phyloP scores from a whole-genome alignment of 2,888 invertebrate genomes.

The Terebella lapidaria region DNA sequence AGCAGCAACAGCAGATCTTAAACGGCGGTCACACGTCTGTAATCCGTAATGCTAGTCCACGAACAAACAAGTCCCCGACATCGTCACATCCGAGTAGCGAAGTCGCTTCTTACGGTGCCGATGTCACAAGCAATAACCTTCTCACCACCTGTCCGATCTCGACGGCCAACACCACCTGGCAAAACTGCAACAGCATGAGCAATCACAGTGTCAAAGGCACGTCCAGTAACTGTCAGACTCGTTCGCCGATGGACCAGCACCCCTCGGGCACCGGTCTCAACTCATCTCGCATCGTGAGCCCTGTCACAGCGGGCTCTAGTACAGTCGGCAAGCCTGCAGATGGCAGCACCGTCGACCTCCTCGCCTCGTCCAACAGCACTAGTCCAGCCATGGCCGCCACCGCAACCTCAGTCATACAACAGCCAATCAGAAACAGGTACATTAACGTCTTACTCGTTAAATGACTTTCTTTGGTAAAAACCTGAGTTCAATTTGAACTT shows the following conservation, averaged over 20 bases:
- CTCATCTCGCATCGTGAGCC: not conserved
- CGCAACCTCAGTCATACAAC: slow-evolving; percentile 43
- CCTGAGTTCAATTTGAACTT: no score
- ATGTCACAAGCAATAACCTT: not conserved
- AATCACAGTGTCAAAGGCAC: not conserved
- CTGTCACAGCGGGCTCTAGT: not conserved
- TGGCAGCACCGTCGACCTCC: slow-evolving; percentile 4
- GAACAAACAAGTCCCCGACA: slow-evolving; percentile 5
- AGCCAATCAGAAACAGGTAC: not conserved
- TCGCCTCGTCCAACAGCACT: slow-evolving; percentile 20
- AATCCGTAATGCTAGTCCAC: slow-evolving; percentile 20
- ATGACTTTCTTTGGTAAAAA: no score
- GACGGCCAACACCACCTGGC: not conserved
- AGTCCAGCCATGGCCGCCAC: slow-evolving; percentile 36
- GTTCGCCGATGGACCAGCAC: not conserved
- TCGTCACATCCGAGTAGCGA: not conserved
- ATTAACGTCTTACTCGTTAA: no score
- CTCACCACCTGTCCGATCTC: not conserved
- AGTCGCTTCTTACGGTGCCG: not conserved
- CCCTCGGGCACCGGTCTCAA: not conserved
- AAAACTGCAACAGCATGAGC: not conserved
- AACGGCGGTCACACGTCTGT: slow-evolving; percentile 16
- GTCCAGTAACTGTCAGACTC: not conserved
- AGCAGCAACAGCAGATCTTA: slow-evolving; percentile 5
- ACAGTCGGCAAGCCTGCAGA: not conserved